Evolutionary conservation across 2,888 invertebrate species (phyloP).

Genomic region (Ditula angustiorana): DNA sequence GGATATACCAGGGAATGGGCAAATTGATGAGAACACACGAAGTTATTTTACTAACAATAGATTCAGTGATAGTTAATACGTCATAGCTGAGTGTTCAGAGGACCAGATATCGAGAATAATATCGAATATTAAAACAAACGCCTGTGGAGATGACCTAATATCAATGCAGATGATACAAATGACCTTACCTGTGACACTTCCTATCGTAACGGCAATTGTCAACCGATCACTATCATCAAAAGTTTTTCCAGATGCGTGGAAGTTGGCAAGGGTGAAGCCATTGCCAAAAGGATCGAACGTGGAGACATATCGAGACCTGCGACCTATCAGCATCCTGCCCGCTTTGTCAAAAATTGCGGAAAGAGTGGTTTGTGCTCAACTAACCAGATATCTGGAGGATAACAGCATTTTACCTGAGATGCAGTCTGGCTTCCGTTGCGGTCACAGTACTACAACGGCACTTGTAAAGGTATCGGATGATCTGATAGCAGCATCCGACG

Average conservation of each 20-base stretch:
- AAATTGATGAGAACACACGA: not conserved
- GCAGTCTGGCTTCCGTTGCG: slow-evolving; percentile 10
- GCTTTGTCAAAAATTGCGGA: slow-evolving; percentile 6
- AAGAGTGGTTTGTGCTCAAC: slow-evolving; percentile 2
- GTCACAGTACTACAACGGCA: not conserved
- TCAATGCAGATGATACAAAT: not conserved
- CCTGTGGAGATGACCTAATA: not conserved
- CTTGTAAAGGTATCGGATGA: not conserved
- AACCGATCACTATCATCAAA: not conserved
- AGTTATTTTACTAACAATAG: not conserved
- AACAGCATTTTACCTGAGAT: not conserved
- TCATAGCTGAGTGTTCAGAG: not conserved
- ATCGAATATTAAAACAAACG: not conserved
- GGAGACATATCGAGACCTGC: not conserved
- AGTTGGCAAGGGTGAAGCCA: not conserved
- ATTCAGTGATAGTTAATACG: not conserved
- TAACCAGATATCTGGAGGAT: not conserved
- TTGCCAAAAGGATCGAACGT: not conserved
- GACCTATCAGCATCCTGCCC: slow-evolving; percentile 11
- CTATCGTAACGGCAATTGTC: not conserved
- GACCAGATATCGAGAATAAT: not conserved
- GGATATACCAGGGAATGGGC: not conserved
- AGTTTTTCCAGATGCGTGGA: not conserved
- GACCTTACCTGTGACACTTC: not conserved
- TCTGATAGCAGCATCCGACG: not conserved